Evolutionary conservation across 2,888 invertebrate species (phyloP).

Genomic region (Melipona beecheii): DNA sequence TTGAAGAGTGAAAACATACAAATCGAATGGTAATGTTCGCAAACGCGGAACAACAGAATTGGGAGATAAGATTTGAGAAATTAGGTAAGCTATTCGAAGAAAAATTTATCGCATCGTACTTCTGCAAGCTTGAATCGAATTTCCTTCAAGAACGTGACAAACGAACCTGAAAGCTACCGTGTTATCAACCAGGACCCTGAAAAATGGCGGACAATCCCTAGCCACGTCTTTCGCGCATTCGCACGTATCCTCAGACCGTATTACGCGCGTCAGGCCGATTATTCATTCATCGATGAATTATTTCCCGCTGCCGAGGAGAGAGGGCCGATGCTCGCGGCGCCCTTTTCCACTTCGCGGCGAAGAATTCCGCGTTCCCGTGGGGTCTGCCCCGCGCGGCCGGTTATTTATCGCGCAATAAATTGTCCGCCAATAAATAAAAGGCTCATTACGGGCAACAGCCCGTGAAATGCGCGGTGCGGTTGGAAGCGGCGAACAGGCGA

Average conservation of each 20-base stretch:
- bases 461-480: slow-evolving; percentile 47
- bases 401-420: slow-evolving; percentile 68
- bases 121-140: background rate
- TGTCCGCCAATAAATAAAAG: slow-evolving; percentile 65
- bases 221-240: background rate
- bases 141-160: background rate
- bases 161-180: background rate
- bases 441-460: slow-evolving; percentile 58
- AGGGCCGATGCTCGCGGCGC: slow-evolving; percentile 1
- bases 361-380: slow-evolving; percentile 37
- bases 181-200: background rate
- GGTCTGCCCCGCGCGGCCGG: background rate
- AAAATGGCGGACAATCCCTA: background rate
- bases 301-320: background rate
- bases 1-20: no score
- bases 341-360: slow-evolving; percentile 6
- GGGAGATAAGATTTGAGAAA: no score
- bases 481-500: slow-evolving; percentile 54
- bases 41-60: no score
- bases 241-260: background rate
- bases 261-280: slow-evolving; percentile 14
- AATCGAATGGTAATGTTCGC: no score
- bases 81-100: no score
- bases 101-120: no score
- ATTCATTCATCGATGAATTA: slow-evolving; percentile 23